Conservation (phyloP, 2,888 invertebrate species). For the Gerosis bhagava region DNA sequence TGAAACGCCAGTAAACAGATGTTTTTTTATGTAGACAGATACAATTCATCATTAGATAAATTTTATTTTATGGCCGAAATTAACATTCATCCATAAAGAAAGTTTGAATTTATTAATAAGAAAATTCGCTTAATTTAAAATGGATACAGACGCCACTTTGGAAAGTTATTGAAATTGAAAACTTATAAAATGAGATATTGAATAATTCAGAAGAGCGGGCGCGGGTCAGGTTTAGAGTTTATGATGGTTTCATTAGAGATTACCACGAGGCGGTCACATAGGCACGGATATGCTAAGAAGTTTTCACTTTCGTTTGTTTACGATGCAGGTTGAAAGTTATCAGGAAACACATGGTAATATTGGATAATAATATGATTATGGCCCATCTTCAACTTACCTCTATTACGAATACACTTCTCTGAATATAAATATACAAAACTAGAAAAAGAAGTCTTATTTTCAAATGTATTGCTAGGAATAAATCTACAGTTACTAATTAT, state of each 20-base stretch:
- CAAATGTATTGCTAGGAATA: too few species aligned
- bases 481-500: too few species aligned
- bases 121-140: too few species aligned
- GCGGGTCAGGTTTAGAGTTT: slow-evolving; percentile 6
- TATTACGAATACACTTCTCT: too few species aligned
- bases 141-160: neutral
- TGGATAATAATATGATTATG: slow-evolving; percentile 12
- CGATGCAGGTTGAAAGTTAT: neutral
- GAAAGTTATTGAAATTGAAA: slow-evolving; percentile 15
- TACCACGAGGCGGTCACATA: slow-evolving; percentile 5
- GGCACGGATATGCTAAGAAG: slow-evolving; percentile 21
- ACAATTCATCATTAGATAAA: too few species aligned
- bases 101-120: too few species aligned
- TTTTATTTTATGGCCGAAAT: too few species aligned
- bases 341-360: slow-evolving; percentile 11
- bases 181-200: slow-evolving; percentile 5
- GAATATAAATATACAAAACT: too few species aligned
- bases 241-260: slow-evolving; percentile 17
- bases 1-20: too few species aligned
- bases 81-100: too few species aligned
- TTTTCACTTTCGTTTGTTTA: slow-evolving; percentile 23
- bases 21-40: too few species aligned
- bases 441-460: too few species aligned
- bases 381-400: neutral
- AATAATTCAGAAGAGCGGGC: slow-evolving; percentile 17